Percentiles rank a stretch among this genome's conserved stretches.
These are phyloP conservation scores for Hermaeophaga mercurialis DNA, from an alignment of 2,888 invertebrate genomes.

Conservation along the genomic window DNA sequence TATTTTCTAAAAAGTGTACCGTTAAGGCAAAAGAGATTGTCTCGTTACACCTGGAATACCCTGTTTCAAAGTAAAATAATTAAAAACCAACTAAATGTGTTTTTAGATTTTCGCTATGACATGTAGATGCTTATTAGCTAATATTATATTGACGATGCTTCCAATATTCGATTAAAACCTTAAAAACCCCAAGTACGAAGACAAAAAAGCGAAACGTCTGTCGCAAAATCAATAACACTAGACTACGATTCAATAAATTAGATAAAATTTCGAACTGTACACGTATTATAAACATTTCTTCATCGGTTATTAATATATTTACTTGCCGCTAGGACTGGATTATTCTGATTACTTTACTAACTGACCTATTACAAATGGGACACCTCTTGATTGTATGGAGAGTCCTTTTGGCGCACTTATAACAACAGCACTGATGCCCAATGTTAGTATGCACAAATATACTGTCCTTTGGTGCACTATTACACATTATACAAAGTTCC, in stretches of 20 bases:
- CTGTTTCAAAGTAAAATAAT: too few species aligned
- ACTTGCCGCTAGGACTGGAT: conserved; percentile 50
- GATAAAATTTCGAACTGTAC: conserved; percentile 13
- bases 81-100: too few species aligned
- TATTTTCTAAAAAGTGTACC: too few species aligned
- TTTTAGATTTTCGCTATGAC: not conserved
- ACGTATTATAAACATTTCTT: conserved; percentile 14
- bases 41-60: too few species aligned
- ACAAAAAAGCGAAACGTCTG: conserved; percentile 9
- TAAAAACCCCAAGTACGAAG: conserved; percentile 12
- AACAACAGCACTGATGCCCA: conserved; percentile 73
- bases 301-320: conserved; percentile 1
- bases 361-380: conserved; percentile 72
- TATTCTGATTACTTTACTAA: conserved; percentile 68
- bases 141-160: conserved; percentile 10
- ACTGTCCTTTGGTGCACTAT: conserved; percentile 67
- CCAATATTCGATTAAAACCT: conserved; percentile 9
- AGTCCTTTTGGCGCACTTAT: conserved; percentile 70
- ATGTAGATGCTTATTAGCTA: conserved; percentile 9
- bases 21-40: too few species aligned
- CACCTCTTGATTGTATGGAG: conserved; percentile 69
- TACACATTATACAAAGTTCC: conserved; percentile 66
- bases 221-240: not conserved
- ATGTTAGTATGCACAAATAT: conserved; percentile 71
- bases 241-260: conserved; percentile 1